Percentiles rank a stretch among this genome's conserved stretches.
These are phyloP conservation scores for Cynoglossus semilaevis DNA, from an alignment of 2,113 vertebrate species.

Conservation along the genomic window DNA sequence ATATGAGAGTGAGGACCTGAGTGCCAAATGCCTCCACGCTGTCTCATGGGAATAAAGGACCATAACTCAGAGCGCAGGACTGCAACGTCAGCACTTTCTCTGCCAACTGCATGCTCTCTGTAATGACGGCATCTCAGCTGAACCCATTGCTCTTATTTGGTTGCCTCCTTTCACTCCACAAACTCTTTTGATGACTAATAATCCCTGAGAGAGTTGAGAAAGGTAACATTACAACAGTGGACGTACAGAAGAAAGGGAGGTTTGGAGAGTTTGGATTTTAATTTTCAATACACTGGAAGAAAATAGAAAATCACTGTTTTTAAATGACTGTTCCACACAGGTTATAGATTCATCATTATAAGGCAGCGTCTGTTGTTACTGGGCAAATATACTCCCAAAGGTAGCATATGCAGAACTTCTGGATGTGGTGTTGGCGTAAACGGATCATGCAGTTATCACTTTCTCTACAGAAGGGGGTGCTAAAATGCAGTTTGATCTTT, in stretches of 20 bases:
- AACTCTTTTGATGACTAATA: slow-evolving; percentile 56
- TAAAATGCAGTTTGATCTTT: too few relatives aligned
- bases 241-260: slow-evolving; percentile 15
- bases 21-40: slow-evolving; percentile 54
- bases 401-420: too few relatives aligned
- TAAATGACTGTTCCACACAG: slow-evolving; percentile 26
- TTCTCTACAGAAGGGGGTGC: too few relatives aligned
- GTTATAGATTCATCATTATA: slow-evolving; percentile 32
- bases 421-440: too few relatives aligned
- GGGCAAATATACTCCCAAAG: slow-evolving; percentile 18
- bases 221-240: slow-evolving; percentile 20
- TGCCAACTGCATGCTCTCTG: slow-evolving; percentile 59
- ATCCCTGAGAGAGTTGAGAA: slow-evolving; percentile 40
- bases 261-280: slow-evolving; percentile 4
- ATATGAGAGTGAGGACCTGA: slow-evolving; percentile 34
- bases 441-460: too few relatives aligned
- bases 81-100: slow-evolving; percentile 71
- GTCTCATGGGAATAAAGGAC: slow-evolving; percentile 45
- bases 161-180: slow-evolving; percentile 34
- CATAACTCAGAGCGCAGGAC: slow-evolving; percentile 59
- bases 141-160: slow-evolving; percentile 33
- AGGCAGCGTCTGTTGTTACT: slow-evolving; percentile 29
- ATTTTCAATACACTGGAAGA: slow-evolving; percentile 27
- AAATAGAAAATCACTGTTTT: slow-evolving; percentile 31
- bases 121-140: slow-evolving; percentile 55